A percentile compares a stretch with the other conserved stretches of the same genome.
Conservation (phyloP, 1,140 invertebrate species). For the Orchesella cincta region DNA sequence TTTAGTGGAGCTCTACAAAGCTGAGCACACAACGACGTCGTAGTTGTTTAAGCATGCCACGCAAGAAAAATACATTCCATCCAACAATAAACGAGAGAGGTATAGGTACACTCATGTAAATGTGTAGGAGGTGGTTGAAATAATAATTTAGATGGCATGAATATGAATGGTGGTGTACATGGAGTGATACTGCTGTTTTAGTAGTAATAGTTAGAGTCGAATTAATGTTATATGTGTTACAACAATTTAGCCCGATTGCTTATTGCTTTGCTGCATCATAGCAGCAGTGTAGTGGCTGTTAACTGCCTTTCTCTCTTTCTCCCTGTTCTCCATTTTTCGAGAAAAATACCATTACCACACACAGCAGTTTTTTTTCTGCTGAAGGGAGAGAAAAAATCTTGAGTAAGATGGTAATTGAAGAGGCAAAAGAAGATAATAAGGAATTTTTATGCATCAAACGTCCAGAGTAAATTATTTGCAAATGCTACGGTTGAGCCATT, state of each 20-base stretch:
- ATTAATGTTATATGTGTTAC: slow-evolving; percentile 4
- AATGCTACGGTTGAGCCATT: slow-evolving; percentile 50
- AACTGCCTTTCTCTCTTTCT: background rate
- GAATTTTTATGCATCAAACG: slow-evolving; percentile 51
- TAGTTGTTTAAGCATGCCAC: too few species aligned
- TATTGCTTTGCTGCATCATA: slow-evolving; percentile 4
- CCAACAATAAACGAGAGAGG: too few species aligned
- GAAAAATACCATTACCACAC: background rate
- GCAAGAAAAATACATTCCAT: too few species aligned
- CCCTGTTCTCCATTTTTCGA: background rate
- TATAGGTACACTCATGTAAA: too few species aligned
- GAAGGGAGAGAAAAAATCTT: background rate
- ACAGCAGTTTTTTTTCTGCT: background rate
- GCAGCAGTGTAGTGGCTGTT: background rate
- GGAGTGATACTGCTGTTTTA: background rate
- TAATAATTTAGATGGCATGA: background rate
- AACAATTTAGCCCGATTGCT: slow-evolving; percentile 21
- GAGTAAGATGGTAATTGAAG: slow-evolving; percentile 38
- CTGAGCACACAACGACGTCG: too few species aligned
- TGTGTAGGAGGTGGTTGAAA: background rate
- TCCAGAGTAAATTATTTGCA: slow-evolving; percentile 51
- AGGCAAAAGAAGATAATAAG: slow-evolving; percentile 47
- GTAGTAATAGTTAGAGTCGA: background rate
- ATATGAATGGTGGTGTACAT: background rate
- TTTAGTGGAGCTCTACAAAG: too few species aligned